phyloP scores from a whole-genome alignment of 2,888 invertebrate genomes.

The Artemia sinica region DNA sequence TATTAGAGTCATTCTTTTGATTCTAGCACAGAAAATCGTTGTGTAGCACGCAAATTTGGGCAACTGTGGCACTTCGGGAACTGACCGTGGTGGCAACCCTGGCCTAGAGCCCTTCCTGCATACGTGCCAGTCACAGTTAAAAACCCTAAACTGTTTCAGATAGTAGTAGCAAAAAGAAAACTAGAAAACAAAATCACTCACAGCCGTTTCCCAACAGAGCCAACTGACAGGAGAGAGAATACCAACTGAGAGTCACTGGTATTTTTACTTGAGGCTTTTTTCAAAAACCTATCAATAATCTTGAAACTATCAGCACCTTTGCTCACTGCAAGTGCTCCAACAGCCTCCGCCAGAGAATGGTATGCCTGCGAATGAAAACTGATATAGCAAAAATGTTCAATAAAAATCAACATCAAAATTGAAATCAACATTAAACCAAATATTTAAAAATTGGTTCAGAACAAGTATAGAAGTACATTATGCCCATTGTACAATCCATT shows the following conservation, averaged over 20 bases:
- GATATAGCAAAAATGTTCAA: not conserved
- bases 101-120: too few relatives aligned
- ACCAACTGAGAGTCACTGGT: conserved; percentile 62
- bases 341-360: conserved; percentile 89
- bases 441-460: too few relatives aligned
- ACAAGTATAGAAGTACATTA: too few relatives aligned
- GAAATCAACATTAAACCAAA: not conserved
- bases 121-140: too few relatives aligned
- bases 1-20: too few relatives aligned
- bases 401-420: not conserved
- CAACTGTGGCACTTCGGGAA: too few relatives aligned
- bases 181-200: conserved; percentile 35
- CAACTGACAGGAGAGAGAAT: conserved; percentile 82
- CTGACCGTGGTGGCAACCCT: too few relatives aligned
- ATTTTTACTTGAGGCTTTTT: conserved; percentile 48
- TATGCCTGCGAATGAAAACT: conserved; percentile 44
- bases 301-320: conserved; percentile 40
- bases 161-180: too few relatives aligned
- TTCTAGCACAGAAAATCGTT: too few relatives aligned
- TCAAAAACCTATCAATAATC: conserved; percentile 47
- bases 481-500: too few relatives aligned
- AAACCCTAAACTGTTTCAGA: too few relatives aligned
- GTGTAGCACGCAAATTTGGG: too few relatives aligned
- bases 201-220: conserved; percentile 90
- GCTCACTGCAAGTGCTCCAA: conserved; percentile 51